Base-by-base conservation (phyloP, 2,797 vertebrate species). In the Spinibarbus caldwelli region DNA sequence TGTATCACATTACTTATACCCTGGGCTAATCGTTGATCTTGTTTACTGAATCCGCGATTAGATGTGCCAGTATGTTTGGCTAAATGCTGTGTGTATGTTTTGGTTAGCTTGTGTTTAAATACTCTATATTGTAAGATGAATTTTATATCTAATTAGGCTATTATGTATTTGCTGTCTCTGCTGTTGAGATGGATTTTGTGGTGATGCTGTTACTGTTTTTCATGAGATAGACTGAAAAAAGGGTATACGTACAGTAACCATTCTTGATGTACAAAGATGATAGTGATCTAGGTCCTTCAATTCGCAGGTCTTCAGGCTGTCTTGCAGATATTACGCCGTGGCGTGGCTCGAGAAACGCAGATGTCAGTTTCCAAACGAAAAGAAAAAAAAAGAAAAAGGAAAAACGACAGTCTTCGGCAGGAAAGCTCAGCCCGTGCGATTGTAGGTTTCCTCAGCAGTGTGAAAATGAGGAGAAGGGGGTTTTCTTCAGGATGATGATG, bases 211-310 rank as follows among this genome's bases (percentile, higher is more conserved):
- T 79, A 45, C 75, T 41, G 23, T 78, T 54, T 82, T 66, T 19
- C 17, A 80, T 66, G 89, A 64, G 83, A 68, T 85, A 89, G 83
- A 93, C 38, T 38, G 11, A 92, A 93, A n/a, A 87, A 92, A 91
- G 93, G 91, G 86, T 85, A 95, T 96, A 96, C 95, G 93, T 96
- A 96, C 95, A 95, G 95, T 96, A 95, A 96, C 95, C 95, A 96
- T 96, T 96, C 95, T 96, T 95, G 94, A 94, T 91, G 94, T 93
- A 95, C 94, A 95, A 89, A 86, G 90, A 94, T 94, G 94, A 94
- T 93, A 92, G 93, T 93, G 94, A 94, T 95, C 94, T 96, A 95
- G 94, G 93, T 96, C 95, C 95, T 94, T 94, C 93, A 89, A 94
- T 94, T 88, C 92, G 90, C 92, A 91, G 94, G 92, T 95, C 92